Percentiles rank a stretch among this genome's conserved stretches.
Evolutionary conservation across 30 jellyfish, hydroid and myxozoan genomes (phyloP).

Genomic region (Aurelia aurita): DNA sequence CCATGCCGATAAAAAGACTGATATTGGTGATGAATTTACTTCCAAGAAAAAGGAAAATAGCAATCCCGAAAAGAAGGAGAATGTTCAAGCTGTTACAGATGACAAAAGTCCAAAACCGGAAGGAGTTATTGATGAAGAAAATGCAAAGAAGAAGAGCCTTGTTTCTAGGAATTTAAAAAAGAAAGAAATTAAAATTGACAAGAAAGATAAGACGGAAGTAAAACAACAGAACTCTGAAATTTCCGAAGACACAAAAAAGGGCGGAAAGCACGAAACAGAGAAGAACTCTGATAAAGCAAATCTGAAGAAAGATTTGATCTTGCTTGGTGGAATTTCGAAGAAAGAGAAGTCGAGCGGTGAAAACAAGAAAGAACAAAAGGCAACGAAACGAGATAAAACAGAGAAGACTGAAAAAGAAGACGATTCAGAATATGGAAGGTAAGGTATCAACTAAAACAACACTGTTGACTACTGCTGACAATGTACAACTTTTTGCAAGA

Average conservation of each 20-base stretch:
- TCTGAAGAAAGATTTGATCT: background rate
- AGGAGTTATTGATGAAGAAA: background rate
- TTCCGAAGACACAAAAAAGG: background rate
- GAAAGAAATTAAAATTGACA: background rate
- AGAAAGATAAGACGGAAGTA: background rate
- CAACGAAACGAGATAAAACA: conserved; percentile 24
- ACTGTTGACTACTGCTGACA: background rate
- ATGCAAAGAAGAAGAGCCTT: background rate
- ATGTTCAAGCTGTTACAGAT: background rate
- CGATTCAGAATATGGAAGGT: conserved; percentile 43
- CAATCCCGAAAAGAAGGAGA: background rate
- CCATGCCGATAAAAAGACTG: background rate
- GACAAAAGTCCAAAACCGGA: background rate
- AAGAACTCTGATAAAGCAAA: background rate
- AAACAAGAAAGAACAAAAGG: conserved; percentile 6
- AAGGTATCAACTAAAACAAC: background rate
- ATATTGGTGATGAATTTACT: background rate
- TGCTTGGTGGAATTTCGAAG: background rate
- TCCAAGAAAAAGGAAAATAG: background rate
- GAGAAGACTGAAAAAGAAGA: conserved; percentile 2
- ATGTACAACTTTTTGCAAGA: background rate
- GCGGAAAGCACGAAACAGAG: background rate
- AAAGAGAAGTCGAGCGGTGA: background rate
- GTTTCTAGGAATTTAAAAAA: conserved; percentile 4
- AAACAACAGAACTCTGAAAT: background rate